phyloP scores from a whole-genome alignment of 1,140 invertebrate species.

The Diabrotica virgifera region DNA sequence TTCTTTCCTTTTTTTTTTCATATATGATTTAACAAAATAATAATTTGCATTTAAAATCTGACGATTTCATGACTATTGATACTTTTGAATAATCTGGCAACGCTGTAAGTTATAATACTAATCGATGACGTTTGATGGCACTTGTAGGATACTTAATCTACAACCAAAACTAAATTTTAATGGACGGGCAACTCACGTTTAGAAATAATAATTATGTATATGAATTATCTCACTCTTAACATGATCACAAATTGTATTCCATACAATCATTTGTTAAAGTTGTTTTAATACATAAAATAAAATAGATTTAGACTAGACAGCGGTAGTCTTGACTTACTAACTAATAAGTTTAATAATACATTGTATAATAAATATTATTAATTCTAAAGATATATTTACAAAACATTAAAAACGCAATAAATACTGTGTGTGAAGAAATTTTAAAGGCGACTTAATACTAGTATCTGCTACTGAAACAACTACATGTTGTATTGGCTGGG shows the following conservation, averaged over 20 bases:
- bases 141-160: background rate
- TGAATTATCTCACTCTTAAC: background rate
- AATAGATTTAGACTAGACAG: conserved; percentile 36
- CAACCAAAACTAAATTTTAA: background rate
- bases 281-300: conserved; percentile 20
- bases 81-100: too few species aligned
- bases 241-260: conserved; percentile 1
- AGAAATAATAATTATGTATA: background rate
- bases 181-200: background rate
- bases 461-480: conserved; percentile 35
- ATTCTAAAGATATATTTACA: conserved; percentile 25
- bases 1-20: too few species aligned
- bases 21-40: too few species aligned
- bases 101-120: background rate
- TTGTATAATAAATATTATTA: conserved; percentile 20
- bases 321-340: conserved; percentile 24
- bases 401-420: conserved; percentile 13
- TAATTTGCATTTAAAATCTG: too few species aligned
- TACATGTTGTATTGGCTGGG: conserved; percentile 39
- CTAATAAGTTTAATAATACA: conserved; percentile 20
- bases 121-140: background rate
- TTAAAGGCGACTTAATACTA: conserved; percentile 11
- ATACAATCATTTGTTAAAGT: background rate
- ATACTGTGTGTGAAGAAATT: conserved; percentile 15
- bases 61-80: too few species aligned